phyloP scores from a whole-genome alignment of 2,797 vertebrate genomes.

The Aplochiton taeniatus region DNA sequence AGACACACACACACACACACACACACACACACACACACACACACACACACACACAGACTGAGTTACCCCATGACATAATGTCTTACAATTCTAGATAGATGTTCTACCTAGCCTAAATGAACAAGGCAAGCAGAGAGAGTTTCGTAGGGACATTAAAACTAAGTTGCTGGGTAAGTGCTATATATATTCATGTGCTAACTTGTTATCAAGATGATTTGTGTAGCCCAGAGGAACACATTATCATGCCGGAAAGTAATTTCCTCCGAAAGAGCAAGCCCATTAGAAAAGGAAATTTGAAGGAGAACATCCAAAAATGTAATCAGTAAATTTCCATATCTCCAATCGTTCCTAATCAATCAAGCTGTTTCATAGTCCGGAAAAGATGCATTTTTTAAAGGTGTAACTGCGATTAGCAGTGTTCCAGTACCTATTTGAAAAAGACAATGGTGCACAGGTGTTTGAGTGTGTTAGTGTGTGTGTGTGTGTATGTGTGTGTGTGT shows the following conservation, averaged over 20 bases:
- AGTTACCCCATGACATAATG: not conserved
- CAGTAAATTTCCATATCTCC: slow-evolving; percentile 45
- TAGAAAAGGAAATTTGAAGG: slow-evolving; percentile 36
- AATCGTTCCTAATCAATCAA: slow-evolving; percentile 56
- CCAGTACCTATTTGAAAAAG: not conserved
- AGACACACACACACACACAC: slow-evolving; percentile 2
- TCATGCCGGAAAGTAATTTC: slow-evolving; percentile 54
- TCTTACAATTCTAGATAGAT: no score
- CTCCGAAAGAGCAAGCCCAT: slow-evolving; percentile 35
- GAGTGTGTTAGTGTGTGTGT: not conserved
- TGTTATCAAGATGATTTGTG: slow-evolving; percentile 49
- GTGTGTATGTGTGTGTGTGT: not conserved
- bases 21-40: slow-evolving; percentile 8
- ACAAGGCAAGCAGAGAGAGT: no score
- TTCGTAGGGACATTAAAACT: no score
- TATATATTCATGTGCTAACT: slow-evolving; percentile 6
- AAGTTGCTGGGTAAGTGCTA: no score
- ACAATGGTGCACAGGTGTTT: not conserved
- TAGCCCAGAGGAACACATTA: slow-evolving; percentile 18
- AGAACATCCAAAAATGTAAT: slow-evolving; percentile 6
- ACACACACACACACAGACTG: not conserved
- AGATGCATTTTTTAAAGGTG: slow-evolving; percentile 23
- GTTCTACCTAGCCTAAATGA: no score
- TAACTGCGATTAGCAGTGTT: slow-evolving; percentile 14
- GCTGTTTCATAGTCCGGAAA: slow-evolving; percentile 33